A percentile compares a stretch with the other conserved stretches of the same genome.
Evolutionary conservation across 37 sponge, comb jelly and placozoan species (phyloP).

Genomic region (Oopsacas minuta): DNA sequence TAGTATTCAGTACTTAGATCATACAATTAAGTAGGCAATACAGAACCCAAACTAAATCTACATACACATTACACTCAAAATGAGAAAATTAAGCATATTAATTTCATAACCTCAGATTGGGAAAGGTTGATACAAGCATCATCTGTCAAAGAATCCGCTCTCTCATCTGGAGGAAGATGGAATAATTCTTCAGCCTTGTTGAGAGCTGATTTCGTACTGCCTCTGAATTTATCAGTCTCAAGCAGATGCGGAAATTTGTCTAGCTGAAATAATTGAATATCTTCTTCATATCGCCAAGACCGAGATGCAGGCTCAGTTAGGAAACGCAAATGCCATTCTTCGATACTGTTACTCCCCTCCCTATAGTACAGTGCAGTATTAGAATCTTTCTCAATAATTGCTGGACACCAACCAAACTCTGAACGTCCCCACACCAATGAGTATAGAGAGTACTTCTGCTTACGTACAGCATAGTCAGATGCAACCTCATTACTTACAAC

Average conservation of each 20-base stretch:
- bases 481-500: not conserved
- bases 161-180: not conserved
- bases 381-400: not conserved
- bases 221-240: not conserved
- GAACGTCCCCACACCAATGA: not conserved
- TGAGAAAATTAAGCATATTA: not conserved
- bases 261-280: not conserved
- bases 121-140: not conserved
- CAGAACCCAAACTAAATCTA: no score
- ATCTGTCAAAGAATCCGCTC: not conserved
- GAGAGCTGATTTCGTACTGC: not conserved
- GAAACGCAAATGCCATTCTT: not conserved
- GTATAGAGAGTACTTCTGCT: not conserved
- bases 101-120: not conserved
- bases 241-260: not conserved
- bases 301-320: not conserved
- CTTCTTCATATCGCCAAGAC: not conserved
- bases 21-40: no score
- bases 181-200: not conserved
- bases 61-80: no score
- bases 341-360: not conserved
- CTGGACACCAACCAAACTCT: constrained; percentile 2
- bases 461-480: not conserved
- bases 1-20: no score
- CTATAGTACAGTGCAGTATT: not conserved